Conservation (phyloP, 2,797 vertebrate genomes). For the Muscicapa comitata region DNA sequence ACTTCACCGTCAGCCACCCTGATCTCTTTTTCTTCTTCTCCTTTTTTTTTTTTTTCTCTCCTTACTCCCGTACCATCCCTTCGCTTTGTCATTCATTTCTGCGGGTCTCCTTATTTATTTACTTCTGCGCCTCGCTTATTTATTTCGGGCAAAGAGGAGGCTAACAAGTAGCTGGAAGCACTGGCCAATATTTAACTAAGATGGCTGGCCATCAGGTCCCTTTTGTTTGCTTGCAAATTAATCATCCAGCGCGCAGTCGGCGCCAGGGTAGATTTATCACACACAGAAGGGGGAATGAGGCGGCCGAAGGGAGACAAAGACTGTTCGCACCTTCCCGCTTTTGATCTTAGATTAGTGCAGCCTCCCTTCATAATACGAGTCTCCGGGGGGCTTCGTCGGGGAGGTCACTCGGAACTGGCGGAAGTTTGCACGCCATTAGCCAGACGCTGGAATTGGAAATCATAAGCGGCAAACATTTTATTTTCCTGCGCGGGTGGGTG, state of each 20-base stretch:
- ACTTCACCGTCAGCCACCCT: not conserved
- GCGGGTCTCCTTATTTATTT: not conserved
- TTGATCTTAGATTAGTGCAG: conserved; percentile 78
- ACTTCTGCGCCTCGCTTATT: not conserved
- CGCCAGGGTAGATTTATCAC: conserved; percentile 84
- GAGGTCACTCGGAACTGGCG: conserved; percentile 78
- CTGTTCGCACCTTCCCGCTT: conserved; percentile 82
- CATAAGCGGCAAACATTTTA: conserved; percentile 53
- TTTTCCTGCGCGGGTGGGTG: not conserved
- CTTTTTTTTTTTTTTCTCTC: rapidly evolving
- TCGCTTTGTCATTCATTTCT: not conserved
- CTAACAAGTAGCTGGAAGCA: conserved; percentile 66
- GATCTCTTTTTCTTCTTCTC: rapidly evolving
- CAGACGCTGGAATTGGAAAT: conserved; percentile 60
- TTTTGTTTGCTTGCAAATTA: conserved; percentile 95
- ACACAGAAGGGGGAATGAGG: conserved; percentile 74
- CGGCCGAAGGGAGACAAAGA: conserved; percentile 77
- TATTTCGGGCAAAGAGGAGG: conserved; percentile 39
- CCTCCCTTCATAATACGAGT: conserved; percentile 77
- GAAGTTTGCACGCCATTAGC: conserved; percentile 77
- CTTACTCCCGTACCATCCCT: not conserved
- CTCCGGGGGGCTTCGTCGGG: conserved; percentile 78
- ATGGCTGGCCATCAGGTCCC: conserved; percentile 79
- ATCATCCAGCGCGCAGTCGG: conserved; percentile 81
- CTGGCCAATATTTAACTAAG: conserved; percentile 88